Evolutionary conservation across 2,113 vertebrate species (phyloP).

Genomic region (Cricetomys ansorgei): DNA sequence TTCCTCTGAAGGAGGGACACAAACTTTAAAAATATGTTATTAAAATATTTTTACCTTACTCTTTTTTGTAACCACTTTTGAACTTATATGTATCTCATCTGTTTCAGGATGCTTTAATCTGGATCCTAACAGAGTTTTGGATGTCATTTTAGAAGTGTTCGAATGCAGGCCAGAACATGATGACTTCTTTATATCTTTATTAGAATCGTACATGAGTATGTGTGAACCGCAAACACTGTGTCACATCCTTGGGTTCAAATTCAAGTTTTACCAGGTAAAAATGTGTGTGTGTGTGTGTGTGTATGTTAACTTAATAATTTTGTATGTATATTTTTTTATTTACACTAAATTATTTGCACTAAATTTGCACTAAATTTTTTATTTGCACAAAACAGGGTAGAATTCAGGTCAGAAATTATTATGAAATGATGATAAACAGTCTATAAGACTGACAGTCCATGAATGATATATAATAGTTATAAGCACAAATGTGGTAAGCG

Average conservation of each 20-base stretch:
- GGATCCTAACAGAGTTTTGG: conserved; percentile 99
- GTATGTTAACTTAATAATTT: conserved; percentile 49
- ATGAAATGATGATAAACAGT: not conserved
- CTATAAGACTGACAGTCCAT: not conserved
- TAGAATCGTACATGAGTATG: conserved; percentile 98
- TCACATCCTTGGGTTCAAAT: conserved; percentile 99
- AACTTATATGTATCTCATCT: conserved; percentile 76
- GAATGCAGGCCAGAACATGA: conserved; percentile 97
- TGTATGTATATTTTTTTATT: conserved; percentile 60
- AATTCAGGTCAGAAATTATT: not conserved
- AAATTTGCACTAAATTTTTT: conserved; percentile 61
- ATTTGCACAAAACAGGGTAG: not conserved
- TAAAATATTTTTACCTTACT: not conserved
- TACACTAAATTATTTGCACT: conserved; percentile 60
- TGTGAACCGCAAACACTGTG: conserved; percentile 99
- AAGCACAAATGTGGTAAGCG: not conserved
- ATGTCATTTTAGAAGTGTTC: conserved; percentile 98
- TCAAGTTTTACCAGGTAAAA: conserved; percentile 98
- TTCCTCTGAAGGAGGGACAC: conserved; percentile 15
- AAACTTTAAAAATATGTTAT: conserved; percentile 54
- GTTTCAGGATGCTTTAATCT: conserved; percentile 97
- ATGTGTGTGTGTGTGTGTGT: not conserved
- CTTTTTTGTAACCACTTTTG: conserved; percentile 52
- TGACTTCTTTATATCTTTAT: conserved; percentile 97
- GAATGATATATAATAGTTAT: not conserved